phyloP scores from a whole-genome alignment of 2,797 vertebrate species.

The Lutjanus argentimaculatus region DNA sequence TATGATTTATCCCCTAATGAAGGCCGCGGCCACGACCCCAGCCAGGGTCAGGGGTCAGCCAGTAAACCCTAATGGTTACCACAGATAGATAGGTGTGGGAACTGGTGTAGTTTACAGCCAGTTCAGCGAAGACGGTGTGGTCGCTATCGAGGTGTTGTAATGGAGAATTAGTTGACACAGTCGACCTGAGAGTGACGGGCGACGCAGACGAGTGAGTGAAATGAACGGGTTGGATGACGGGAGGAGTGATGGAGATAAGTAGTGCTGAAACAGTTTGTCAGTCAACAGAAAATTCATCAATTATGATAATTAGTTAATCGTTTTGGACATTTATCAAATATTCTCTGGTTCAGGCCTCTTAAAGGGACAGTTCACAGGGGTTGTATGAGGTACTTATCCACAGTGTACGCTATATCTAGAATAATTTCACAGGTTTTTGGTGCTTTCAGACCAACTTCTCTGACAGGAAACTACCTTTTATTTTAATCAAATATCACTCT shows the following conservation, averaged over 20 bases:
- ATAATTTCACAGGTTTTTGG: too few species aligned
- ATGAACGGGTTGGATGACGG: background rate
- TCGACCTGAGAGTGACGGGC: background rate
- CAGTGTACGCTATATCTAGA: too few species aligned
- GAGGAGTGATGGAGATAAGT: constrained; percentile 4
- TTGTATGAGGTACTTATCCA: too few species aligned
- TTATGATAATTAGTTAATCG: background rate
- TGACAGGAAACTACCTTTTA: too few species aligned
- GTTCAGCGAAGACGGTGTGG: constrained; percentile 18
- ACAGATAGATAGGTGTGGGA: constrained; percentile 79
- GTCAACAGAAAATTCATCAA: background rate
- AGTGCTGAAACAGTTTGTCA: background rate
- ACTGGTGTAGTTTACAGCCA: constrained; percentile 62
- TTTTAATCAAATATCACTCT: too few species aligned
- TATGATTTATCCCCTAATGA: constrained; percentile 86
- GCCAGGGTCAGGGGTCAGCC: constrained; percentile 75
- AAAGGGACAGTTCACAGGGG: too few species aligned
- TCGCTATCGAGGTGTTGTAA: constrained; percentile 6
- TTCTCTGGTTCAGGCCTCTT: too few species aligned
- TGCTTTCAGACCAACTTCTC: too few species aligned
- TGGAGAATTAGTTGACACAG: constrained; percentile 18
- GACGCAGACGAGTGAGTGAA: background rate
- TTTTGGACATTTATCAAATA: too few species aligned
- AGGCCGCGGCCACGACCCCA: constrained; percentile 78
- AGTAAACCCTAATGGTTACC: constrained; percentile 82